Base-by-base conservation (phyloP, 2,113 vertebrate species). In the Labrus mixtus region DNA sequence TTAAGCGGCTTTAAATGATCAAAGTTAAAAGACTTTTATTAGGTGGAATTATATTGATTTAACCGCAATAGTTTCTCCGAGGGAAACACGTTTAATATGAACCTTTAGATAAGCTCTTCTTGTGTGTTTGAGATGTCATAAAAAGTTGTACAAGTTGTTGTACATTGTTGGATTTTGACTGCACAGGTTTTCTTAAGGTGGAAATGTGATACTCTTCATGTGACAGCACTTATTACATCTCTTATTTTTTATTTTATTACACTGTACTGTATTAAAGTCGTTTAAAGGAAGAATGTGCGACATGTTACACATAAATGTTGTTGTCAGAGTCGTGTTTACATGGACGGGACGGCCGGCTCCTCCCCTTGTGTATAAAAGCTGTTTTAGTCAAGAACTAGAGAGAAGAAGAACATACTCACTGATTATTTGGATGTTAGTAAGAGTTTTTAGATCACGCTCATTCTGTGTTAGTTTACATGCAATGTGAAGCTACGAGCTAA, bases 1-100 rank as follows among this genome's bases (percentile, higher is more conserved):
- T 3, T 6, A 33, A 43, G 78, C 83, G 84, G 75, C 66, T 78
- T 84, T 61, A 74, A 68, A 78, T 43, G 20, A 59, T 36, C 9
- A 48, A 57, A 51, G 19, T 20, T 10, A n/a, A n/a, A 19, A 45
- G 43, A 3, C 7, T 46, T 66, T 29, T 29, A 37, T 29, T 22
- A 57, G 6, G 12, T 56, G 55, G 36, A 72, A 58, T 16, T 33
- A 77, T 50, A 6, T 13, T 46, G 2, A 70, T 59, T 59, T 23
- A 48, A 9, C 8, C 25, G 17, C 8, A 5, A 13, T 61, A 48
- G 39, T 54, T 22, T 22, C 53, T 37, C 8, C 16, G 17, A 69
- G 3, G 2, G 36, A 71, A 81, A 41, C 39, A 9, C 11, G 2
- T 63, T 37, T 3, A 10, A 61, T n/a, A 45, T 45, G 29, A 39